A percentile compares a stretch with the other conserved stretches of the same genome.
Conservation (phyloP, 1,140 invertebrate species). For the Metaphire vulgaris region DNA sequence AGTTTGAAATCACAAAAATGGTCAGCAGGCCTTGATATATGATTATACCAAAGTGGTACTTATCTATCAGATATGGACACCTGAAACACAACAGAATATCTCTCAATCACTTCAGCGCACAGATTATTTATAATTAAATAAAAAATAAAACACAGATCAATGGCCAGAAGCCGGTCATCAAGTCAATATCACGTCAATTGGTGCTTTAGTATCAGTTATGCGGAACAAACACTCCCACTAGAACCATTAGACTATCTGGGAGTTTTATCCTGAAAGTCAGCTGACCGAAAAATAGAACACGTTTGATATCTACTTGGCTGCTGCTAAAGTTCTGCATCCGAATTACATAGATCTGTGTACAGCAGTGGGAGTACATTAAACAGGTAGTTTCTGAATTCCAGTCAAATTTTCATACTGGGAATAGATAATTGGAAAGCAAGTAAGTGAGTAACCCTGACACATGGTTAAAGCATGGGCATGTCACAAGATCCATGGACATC, state of each 20-base stretch:
- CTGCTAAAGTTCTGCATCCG: no score
- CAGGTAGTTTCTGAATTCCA: no score
- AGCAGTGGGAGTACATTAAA: no score
- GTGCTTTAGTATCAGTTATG: not conserved
- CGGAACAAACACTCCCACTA: not conserved
- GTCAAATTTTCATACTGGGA: no score
- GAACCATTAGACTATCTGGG: not conserved
- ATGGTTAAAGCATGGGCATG: no score
- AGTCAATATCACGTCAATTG: conserved; percentile 16
- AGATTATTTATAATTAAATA: conserved; percentile 26
- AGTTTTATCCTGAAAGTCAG: no score
- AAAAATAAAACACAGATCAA: conserved; percentile 31
- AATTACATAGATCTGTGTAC: no score
- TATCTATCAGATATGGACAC: conserved; percentile 71
- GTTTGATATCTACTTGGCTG: no score
- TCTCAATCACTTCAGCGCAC: conserved; percentile 20
- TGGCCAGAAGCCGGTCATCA: conserved; percentile 9
- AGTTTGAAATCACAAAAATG: conserved; percentile 95
- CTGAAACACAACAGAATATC: conserved; percentile 58
- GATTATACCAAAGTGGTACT: conserved; percentile 76
- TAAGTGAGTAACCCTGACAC: no score
- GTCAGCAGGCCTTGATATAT: conserved; percentile 87
- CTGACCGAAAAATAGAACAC: no score
- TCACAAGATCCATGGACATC: no score
- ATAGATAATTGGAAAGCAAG: no score